A percentile compares a stretch with the other conserved stretches of the same genome.
phyloP scores from a whole-genome alignment of 2,797 vertebrate species.

The Spea hammondii region DNA sequence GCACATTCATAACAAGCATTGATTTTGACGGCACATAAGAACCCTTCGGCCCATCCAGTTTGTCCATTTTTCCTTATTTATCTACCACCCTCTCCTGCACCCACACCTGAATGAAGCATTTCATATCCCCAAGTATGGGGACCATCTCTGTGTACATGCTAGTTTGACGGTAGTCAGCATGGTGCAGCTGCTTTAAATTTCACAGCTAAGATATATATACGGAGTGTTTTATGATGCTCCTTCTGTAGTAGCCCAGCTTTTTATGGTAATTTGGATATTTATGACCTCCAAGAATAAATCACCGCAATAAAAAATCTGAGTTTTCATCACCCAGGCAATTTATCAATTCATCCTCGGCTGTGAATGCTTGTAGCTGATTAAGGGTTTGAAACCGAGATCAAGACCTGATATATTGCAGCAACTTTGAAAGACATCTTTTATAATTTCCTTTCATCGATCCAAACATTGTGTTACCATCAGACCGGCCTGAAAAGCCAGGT shows the following conservation, averaged over 20 bases:
- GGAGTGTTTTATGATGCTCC: constrained; percentile 15
- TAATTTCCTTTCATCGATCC: constrained; percentile 14
- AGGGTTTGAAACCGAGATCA: constrained; percentile 7
- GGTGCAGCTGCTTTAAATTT: constrained; percentile 37
- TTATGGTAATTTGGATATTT: constrained; percentile 23
- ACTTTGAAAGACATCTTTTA: constrained; percentile 12
- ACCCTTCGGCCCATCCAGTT: too few relatives aligned
- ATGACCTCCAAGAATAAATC: constrained; percentile 25
- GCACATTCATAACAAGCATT: too few relatives aligned
- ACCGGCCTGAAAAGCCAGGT: neutral
- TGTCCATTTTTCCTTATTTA: too few relatives aligned
- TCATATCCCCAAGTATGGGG: too few relatives aligned
- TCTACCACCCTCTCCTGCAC: too few relatives aligned
- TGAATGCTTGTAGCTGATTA: constrained; percentile 24
- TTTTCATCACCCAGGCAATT: constrained; percentile 29
- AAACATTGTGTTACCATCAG: constrained; percentile 5
- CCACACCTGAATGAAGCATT: too few relatives aligned
- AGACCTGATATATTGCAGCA: constrained; percentile 11
- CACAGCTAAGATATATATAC: constrained; percentile 38
- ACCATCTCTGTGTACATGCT: too few relatives aligned
- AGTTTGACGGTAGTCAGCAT: neutral
- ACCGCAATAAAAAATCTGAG: constrained; percentile 25
- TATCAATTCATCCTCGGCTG: constrained; percentile 32
- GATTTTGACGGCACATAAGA: too few relatives aligned
- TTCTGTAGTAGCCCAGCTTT: constrained; percentile 28